A percentile compares a stretch with the other conserved stretches of the same genome.
Conservation (phyloP, 2,113 vertebrate genomes). For the Ceyx melanurus region DNA sequence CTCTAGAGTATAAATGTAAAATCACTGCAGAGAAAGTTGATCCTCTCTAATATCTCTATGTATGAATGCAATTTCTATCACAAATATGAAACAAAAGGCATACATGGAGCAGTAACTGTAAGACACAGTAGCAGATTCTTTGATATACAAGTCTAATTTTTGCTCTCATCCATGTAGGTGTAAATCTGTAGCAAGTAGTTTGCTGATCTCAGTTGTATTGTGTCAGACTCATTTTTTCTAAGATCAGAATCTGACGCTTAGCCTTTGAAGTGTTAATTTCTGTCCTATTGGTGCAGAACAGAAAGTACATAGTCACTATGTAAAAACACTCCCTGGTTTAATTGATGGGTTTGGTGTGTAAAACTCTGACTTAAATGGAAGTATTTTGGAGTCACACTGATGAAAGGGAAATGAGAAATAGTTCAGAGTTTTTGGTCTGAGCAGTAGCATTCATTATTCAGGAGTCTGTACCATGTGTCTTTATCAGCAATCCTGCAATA, state of each 20-base stretch:
- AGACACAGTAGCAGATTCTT: background rate
- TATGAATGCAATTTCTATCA: background rate
- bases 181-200: background rate
- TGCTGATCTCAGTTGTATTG: background rate
- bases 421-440: constrained; percentile 4
- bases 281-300: background rate
- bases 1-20: background rate
- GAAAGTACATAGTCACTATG: background rate
- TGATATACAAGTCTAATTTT: background rate
- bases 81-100: background rate
- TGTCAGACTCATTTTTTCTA: background rate
- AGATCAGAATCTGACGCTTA: background rate
- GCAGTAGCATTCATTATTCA: background rate
- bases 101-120: background rate
- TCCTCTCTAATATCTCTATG: background rate
- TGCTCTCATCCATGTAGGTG: background rate
- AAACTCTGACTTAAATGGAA: constrained; percentile 4
- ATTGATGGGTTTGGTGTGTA: background rate
- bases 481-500: background rate
- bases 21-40: background rate
- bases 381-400: background rate
- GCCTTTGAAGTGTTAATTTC: constrained; percentile 44
- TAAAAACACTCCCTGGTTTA: constrained; percentile 16
- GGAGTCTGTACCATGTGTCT: background rate
- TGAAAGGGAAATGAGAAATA: constrained; percentile 20